These are phyloP conservation scores for Montipora efflorescens DNA, from an alignment of 64 coral and sea anemone species.

Conservation along the genomic window DNA sequence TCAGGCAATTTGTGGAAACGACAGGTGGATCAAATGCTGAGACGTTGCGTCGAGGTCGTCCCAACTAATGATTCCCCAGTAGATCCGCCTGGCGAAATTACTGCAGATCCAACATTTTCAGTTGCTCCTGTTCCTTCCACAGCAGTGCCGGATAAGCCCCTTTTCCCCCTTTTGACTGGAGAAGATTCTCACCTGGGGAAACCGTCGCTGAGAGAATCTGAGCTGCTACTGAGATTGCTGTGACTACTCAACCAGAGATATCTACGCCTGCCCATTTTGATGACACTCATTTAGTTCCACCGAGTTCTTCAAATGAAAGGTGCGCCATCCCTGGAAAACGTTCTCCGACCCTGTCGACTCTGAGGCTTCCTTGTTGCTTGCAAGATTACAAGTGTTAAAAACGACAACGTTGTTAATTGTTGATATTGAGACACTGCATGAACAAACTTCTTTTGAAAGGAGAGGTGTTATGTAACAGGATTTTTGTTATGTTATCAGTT, in stretches of 20 bases:
- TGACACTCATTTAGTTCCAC: not conserved
- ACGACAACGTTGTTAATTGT: no score
- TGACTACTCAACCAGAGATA: not conserved
- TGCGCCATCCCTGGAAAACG: not conserved
- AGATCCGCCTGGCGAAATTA: not conserved
- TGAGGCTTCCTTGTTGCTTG: not conserved
- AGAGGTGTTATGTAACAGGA: no score
- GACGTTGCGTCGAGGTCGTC: not conserved
- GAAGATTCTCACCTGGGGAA: not conserved
- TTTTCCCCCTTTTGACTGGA: not conserved
- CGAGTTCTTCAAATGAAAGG: not conserved
- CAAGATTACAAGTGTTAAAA: not conserved
- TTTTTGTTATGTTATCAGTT: no score
- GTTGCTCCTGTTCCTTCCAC: not conserved
- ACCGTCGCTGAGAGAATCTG: not conserved
- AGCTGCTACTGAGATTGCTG: not conserved
- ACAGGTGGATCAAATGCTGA: constrained; percentile 52
- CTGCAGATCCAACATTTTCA: not conserved
- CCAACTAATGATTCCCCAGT: not conserved
- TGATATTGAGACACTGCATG: no score
- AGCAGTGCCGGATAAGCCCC: not conserved
- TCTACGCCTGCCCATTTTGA: not conserved
- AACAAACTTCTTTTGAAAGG: no score
- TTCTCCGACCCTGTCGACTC: no score
- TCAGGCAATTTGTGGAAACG: constrained; percentile 47